Conservation (phyloP, 37 sponge, comb jelly and placozoan species). For the Axinella damicornis region DNA sequence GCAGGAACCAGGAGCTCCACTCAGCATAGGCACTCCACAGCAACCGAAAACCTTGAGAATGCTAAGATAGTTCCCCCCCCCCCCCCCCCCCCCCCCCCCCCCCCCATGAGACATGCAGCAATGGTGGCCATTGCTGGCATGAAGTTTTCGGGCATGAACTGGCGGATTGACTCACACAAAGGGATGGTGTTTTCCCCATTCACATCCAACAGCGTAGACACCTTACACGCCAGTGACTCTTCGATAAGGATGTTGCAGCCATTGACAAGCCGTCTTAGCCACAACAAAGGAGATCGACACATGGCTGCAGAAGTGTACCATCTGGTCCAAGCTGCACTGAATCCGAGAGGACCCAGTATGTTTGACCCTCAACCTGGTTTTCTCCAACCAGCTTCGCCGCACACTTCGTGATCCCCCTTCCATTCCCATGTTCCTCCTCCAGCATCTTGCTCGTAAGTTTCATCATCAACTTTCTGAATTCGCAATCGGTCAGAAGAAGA, state of each 20-base stretch:
- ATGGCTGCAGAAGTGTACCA: background rate
- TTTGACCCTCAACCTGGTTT: background rate
- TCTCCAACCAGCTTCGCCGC: background rate
- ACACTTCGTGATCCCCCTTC: too few species aligned
- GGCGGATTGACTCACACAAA: too few species aligned
- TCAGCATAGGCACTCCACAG: constrained; percentile 10
- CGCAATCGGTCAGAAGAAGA: background rate
- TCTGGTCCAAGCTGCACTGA: background rate
- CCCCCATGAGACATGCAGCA: background rate
- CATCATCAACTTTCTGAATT: background rate
- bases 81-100: too few species aligned
- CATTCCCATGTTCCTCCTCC: background rate
- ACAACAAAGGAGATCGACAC: too few species aligned
- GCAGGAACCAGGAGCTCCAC: too few species aligned
- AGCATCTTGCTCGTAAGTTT: background rate
- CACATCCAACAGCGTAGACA: too few species aligned
- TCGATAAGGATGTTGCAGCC: too few species aligned
- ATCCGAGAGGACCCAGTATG: constrained; percentile 9
- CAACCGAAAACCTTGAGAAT: background rate
- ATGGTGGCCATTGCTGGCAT: constrained; percentile 2
- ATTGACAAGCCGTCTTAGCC: too few species aligned
- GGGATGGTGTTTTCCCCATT: too few species aligned
- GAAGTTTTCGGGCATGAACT: constrained; percentile 16
- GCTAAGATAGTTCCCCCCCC: background rate
- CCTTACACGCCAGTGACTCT: too few species aligned